These are phyloP conservation scores for Myzus persicae DNA, from an alignment of 1,140 invertebrate species.

Conservation along the genomic window DNA sequence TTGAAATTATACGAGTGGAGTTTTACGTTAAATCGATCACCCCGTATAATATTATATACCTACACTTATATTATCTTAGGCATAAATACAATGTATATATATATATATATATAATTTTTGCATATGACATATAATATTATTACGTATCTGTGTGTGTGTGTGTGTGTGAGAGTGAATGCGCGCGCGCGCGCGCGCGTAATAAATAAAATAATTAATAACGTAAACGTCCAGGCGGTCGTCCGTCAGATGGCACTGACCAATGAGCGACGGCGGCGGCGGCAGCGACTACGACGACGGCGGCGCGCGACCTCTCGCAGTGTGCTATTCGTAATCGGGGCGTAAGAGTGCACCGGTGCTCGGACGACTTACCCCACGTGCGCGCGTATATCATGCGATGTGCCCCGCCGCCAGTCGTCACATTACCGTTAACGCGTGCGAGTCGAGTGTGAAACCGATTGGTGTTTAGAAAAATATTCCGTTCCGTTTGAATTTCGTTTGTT, in stretches of 20 bases:
- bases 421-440: not conserved
- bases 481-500: not conserved
- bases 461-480: not conserved
- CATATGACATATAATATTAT: not conserved
- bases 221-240: constrained; percentile 31
- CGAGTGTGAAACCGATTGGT: constrained; percentile 7
- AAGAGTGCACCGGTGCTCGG: constrained; percentile 57
- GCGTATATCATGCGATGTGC: constrained; percentile 34
- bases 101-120: not conserved
- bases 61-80: no score
- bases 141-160: not conserved
- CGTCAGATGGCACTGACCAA: constrained; percentile 58
- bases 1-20: no score
- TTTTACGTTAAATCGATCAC: no score
- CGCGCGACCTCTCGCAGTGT: constrained; percentile 56
- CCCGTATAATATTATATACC: no score
- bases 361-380: constrained; percentile 57
- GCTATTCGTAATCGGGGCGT: constrained; percentile 58
- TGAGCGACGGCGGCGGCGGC: constrained; percentile 33
- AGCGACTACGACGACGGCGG: constrained; percentile 1
- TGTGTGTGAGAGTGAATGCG: no score
- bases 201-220: constrained; percentile 34
- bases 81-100: not conserved
- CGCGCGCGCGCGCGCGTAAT: not conserved
- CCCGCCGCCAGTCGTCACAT: constrained; percentile 18